Conservation (phyloP, 2,797 vertebrate species). For the Thamnophis elegans region DNA sequence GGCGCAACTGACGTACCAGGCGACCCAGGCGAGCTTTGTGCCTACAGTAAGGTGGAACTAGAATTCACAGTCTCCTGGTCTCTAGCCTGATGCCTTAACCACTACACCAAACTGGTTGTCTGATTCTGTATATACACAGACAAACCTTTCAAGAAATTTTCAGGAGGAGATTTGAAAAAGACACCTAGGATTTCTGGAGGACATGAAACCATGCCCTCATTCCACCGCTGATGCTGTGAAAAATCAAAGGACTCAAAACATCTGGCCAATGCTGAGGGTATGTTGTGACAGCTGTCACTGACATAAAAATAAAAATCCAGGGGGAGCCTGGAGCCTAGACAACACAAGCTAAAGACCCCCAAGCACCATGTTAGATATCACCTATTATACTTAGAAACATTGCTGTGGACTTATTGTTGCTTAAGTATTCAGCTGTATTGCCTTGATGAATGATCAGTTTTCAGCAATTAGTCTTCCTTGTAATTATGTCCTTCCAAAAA, state of each 20-base stretch:
- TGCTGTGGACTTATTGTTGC: background rate
- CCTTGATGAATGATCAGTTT: background rate
- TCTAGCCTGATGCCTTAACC: background rate
- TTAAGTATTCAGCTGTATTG: background rate
- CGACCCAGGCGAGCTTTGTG: background rate
- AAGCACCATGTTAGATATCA: background rate
- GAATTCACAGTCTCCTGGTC: background rate
- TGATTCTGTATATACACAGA: background rate
- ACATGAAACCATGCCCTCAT: background rate
- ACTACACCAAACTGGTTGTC: background rate
- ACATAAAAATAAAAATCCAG: background rate
- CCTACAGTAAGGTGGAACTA: background rate
- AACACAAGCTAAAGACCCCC: background rate
- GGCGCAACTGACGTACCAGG: too few species aligned
- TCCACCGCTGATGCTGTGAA: background rate
- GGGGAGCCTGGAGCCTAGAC: background rate
- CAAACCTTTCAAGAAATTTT: background rate
- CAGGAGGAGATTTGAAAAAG: background rate
- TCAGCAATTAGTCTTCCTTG: background rate
- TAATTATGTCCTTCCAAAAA: slow-evolving; percentile 1
- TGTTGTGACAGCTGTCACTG: background rate
- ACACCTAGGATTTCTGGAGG: background rate
- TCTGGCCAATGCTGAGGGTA: background rate
- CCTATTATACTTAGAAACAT: background rate
- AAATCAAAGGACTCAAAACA: background rate